These are phyloP conservation scores for Zhuqinia jingwanae DNA, from an alignment of 2,888 invertebrate species.

Conservation along the genomic window DNA sequence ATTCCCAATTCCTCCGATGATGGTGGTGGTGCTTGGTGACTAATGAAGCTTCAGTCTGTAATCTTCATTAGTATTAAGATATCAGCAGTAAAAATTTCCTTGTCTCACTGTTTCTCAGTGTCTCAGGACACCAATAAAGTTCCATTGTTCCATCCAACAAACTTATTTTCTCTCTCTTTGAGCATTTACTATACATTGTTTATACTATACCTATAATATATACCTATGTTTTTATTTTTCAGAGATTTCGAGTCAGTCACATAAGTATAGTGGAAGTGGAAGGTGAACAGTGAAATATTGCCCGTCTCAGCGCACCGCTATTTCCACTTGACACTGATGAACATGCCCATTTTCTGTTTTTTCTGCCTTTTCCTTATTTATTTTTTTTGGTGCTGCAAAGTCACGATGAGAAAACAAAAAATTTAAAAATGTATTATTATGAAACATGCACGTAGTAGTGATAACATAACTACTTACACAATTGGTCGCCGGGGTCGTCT, in stretches of 20 bases:
- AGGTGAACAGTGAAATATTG: slow-evolving; percentile 65
- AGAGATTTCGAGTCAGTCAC: background rate
- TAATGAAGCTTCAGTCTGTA: slow-evolving; percentile 50
- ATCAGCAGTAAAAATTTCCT: slow-evolving; percentile 37
- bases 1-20: too few species aligned
- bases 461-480: slow-evolving; percentile 51
- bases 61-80: slow-evolving; percentile 62
- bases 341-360: slow-evolving; percentile 35
- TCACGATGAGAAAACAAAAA: slow-evolving; percentile 54
- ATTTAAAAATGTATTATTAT: background rate
- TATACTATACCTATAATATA: too few species aligned
- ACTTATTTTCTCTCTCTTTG: background rate
- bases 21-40: slow-evolving; percentile 24
- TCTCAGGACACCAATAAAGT: slow-evolving; percentile 55
- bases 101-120: background rate
- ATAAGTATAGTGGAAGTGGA: background rate
- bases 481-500: slow-evolving; percentile 52
- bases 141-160: slow-evolving; percentile 48
- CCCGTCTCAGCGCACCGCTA: slow-evolving; percentile 44
- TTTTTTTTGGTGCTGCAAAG: slow-evolving; percentile 3
- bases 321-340: slow-evolving; percentile 67
- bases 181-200: too few species aligned
- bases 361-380: background rate
- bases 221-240: slow-evolving; percentile 25
- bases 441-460: slow-evolving; percentile 32